Evolutionary conservation across 2,797 vertebrate genomes (phyloP).

Genomic region (Anniella stebbinsi): DNA sequence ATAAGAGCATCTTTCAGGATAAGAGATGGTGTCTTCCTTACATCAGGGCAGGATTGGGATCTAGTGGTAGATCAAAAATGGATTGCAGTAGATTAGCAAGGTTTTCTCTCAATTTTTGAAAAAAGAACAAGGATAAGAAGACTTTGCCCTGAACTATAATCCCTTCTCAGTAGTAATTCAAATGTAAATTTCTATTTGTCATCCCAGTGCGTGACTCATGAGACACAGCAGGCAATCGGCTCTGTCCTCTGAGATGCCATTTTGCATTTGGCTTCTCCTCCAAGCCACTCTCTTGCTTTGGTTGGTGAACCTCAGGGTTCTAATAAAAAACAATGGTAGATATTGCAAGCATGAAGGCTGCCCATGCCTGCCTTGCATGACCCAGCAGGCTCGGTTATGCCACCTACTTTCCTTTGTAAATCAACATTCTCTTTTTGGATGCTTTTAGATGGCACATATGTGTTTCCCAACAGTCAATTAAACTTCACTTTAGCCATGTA

Average conservation of each 20-base stretch:
- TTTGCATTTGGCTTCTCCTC: neutral
- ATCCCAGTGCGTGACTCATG: neutral
- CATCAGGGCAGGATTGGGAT: too few relatives aligned
- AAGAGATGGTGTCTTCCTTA: neutral
- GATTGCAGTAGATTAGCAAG: too few relatives aligned
- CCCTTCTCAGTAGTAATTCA: too few relatives aligned
- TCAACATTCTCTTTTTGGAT: neutral
- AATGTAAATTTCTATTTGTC: neutral
- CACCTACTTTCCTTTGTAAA: neutral
- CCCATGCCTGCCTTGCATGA: too few relatives aligned
- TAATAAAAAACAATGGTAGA: too few relatives aligned
- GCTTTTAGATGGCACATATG: neutral
- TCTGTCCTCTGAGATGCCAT: neutral
- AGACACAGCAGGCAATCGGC: neutral
- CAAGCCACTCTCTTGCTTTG: neutral
- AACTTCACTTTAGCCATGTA: neutral
- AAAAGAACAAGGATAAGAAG: too few relatives aligned
- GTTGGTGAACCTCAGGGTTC: too few relatives aligned
- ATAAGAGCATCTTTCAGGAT: neutral
- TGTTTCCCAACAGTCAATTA: neutral
- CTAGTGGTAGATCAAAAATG: too few relatives aligned
- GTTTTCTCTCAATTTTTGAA: too few relatives aligned
- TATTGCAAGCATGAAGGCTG: too few relatives aligned
- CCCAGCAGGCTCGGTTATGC: neutral
- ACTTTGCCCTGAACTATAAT: too few relatives aligned